Conservation (phyloP, 1,140 invertebrate species). For the Manduca sexta region DNA sequence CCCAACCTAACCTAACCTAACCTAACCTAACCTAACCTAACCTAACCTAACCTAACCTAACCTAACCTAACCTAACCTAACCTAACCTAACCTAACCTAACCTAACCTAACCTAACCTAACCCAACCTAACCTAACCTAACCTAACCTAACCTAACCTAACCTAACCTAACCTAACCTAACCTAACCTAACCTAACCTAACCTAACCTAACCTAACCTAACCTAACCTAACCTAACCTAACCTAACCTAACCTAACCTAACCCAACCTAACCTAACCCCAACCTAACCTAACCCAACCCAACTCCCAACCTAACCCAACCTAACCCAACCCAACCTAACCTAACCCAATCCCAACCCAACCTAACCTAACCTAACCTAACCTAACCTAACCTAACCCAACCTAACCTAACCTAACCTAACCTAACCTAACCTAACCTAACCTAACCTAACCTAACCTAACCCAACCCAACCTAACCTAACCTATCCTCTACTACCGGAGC, state of each 20-base stretch:
- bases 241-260: conserved; percentile 5
- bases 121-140: conserved; percentile 33
- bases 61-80: conserved; percentile 41
- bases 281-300: conserved; percentile 13
- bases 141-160: conserved; percentile 37
- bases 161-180: conserved; percentile 37
- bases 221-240: conserved; percentile 6
- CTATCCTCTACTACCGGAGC: conserved; percentile 19
- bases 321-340: background rate
- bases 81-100: conserved; percentile 44
- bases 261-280: conserved; percentile 3
- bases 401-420: conserved; percentile 9
- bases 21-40: conserved; percentile 22
- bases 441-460: conserved; percentile 23
- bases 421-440: conserved; percentile 21
- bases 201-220: background rate
- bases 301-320: conserved; percentile 7
- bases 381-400: background rate
- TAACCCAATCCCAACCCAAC: conserved; percentile 11
- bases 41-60: conserved; percentile 29
- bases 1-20: conserved; percentile 25
- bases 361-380: background rate
- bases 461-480: conserved; percentile 24
- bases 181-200: conserved; percentile 15
- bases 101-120: conserved; percentile 34